Conservation (phyloP, 2,113 vertebrate species). For the Helogale parvula region DNA sequence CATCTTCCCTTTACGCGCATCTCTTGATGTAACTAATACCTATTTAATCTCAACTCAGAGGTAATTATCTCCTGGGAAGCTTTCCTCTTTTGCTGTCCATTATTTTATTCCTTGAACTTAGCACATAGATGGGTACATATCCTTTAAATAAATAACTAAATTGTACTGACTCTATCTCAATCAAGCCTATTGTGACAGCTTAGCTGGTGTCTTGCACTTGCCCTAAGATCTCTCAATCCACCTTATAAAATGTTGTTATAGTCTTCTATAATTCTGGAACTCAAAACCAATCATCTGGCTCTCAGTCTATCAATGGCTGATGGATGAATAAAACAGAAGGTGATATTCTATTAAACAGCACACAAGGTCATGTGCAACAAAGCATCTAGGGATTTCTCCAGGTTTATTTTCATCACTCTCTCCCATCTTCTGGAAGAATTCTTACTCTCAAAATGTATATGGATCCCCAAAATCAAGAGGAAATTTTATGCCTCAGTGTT, state of each 20-base stretch:
- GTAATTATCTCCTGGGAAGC: neutral
- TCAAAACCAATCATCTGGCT: neutral
- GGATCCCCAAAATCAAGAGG: neutral
- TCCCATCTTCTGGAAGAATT: neutral
- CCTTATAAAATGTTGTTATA: neutral
- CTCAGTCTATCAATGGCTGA: neutral
- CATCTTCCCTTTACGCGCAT: neutral
- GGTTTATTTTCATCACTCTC: neutral
- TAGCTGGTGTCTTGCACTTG: neutral
- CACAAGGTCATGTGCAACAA: neutral
- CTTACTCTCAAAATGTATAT: neutral
- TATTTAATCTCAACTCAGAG: neutral
- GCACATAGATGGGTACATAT: neutral
- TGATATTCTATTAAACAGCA: neutral
- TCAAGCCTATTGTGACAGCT: neutral
- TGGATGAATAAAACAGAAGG: neutral
- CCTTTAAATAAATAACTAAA: neutral
- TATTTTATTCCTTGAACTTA: neutral
- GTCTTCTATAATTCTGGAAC: neutral
- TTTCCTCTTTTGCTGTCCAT: neutral
- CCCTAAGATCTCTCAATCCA: neutral
- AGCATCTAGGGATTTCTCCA: neutral
- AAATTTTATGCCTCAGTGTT: neutral
- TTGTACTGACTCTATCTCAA: neutral
- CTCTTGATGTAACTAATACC: neutral